Evolutionary conservation across 2,113 vertebrate genomes (phyloP), one percentile per base, ranked within the genome.

Genomic region (Ivindomyrus marchei): DNA sequence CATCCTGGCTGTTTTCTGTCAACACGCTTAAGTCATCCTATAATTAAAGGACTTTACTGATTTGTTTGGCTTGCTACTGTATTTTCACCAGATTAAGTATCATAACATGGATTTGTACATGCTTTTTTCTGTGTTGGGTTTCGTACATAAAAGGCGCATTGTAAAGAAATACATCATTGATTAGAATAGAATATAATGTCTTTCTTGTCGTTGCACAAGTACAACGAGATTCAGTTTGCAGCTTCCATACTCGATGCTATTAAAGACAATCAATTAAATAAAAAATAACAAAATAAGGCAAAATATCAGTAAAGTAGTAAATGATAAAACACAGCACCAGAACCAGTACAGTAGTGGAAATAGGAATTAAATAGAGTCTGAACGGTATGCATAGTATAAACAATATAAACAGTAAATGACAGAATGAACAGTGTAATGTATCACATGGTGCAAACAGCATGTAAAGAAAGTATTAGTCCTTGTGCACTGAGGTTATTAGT

Each of bases 21-120:
- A 94, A 92, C 93, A 95, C 90, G 92, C 19, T 56, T 90, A 91
- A 89, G 91, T 90, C 88, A 88, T 66, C 77, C 88, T 89, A 0
- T 94, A 93, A 94, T 94, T 94, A 92, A 89, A 88, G 84, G 83
- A 53, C 19, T 77, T 31, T 90, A 52, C 80, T 56, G 17, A 45
- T 46, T 46, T 53, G 47, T 87, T 87, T 87, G 27, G 85, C 31
- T 36, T n/a, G 50, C 19, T 53, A 19, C 50, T 19, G 24, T 87
- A 87, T 87, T 87, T 85, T 80, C 74, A 80, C 36, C 74, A 6
- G 74, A 80, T 80, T 80, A 70, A 70, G 74, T 80, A 42, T 39
- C 36, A 7, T 80, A 80, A 80, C 31, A 80, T 70, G 27, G 62
- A 31, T 31, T 70, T 70, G n/a, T 31, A 19, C 36, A 2, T 2